Conservation (phyloP, 2,113 vertebrate species). For the Takifugu flavidus region DNA sequence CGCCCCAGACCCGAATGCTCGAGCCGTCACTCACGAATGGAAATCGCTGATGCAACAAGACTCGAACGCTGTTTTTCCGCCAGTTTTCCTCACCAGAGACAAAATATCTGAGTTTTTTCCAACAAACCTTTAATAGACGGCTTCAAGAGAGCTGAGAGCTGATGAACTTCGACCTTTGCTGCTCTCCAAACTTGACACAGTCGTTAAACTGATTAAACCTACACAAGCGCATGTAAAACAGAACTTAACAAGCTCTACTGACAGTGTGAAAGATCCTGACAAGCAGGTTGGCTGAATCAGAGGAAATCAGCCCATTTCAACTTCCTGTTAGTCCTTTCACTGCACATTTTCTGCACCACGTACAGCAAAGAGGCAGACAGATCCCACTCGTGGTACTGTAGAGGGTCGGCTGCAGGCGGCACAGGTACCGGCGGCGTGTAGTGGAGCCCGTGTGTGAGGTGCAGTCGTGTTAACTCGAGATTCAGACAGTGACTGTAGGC, state of each 20-base stretch:
- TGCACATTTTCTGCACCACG: background rate
- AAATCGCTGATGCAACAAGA: too few relatives aligned
- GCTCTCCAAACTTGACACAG: too few relatives aligned
- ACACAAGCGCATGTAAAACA: too few relatives aligned
- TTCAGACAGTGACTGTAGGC: conserved; percentile 59
- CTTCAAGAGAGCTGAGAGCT: too few relatives aligned
- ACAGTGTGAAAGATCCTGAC: too few relatives aligned
- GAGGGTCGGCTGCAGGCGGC: conserved; percentile 6
- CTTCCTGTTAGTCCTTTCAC: background rate
- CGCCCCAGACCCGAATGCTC: conserved; percentile 5
- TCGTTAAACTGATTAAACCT: too few relatives aligned
- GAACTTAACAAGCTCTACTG: too few relatives aligned
- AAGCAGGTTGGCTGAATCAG: background rate
- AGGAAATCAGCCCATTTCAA: background rate
- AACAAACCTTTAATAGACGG: too few relatives aligned
- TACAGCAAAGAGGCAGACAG: background rate
- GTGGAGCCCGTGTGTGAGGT: conserved; percentile 10
- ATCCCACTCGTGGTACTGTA: conserved; percentile 13
- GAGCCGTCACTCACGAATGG: background rate
- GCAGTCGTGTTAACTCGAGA: conserved; percentile 35
- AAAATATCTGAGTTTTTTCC: background rate
- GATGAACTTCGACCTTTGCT: too few relatives aligned
- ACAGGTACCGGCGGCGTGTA: conserved; percentile 18
- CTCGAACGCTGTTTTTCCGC: too few relatives aligned
- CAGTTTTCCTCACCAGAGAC: background rate